phyloP scores from a whole-genome alignment of 2,113 vertebrate species.

The Pseudonaja textilis region DNA sequence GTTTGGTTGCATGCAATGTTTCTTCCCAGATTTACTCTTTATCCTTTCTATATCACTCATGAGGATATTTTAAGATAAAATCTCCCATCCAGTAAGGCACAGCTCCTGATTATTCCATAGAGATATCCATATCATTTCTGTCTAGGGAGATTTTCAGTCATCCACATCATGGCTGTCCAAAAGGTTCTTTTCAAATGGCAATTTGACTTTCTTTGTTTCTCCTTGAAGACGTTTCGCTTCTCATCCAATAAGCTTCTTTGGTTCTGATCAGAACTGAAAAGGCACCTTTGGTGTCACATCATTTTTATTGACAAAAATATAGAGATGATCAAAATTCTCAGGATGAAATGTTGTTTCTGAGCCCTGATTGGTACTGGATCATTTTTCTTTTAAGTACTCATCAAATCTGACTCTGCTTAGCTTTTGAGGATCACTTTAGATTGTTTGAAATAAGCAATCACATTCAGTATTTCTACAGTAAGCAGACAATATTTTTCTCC shows the following conservation, averaged over 20 bases:
- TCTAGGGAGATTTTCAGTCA: not conserved
- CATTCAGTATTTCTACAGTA: not conserved
- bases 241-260: not conserved
- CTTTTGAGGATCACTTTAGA: not conserved
- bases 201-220: not conserved
- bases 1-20: conserved; percentile 25
- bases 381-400: not conserved
- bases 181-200: not conserved
- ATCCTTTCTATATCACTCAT: not conserved
- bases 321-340: not conserved
- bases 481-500: not conserved
- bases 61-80: not conserved
- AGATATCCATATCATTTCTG: not conserved
- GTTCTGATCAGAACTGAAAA: not conserved
- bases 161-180: not conserved
- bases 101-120: not conserved
- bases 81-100: not conserved
- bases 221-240: not conserved
- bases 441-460: not conserved
- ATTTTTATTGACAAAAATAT: not conserved
- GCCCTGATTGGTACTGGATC: not conserved
- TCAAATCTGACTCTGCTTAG: not conserved
- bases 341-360: not conserved
- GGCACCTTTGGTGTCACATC: not conserved
- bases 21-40: not conserved